phyloP scores from a whole-genome alignment of 2,113 vertebrate genomes.

The Manacus vitellinus region DNA sequence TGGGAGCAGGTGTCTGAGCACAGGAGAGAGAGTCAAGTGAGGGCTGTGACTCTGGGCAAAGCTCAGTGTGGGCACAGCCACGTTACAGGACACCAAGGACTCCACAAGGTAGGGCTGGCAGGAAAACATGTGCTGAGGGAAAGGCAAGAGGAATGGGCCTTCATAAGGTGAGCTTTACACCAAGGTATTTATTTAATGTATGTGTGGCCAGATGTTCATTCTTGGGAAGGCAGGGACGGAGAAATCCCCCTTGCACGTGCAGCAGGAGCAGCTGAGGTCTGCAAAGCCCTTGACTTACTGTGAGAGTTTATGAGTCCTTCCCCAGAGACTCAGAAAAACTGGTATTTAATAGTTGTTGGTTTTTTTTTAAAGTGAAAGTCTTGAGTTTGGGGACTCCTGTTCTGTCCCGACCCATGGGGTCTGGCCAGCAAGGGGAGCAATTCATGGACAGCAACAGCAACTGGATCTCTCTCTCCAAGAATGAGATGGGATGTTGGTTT shows the following conservation, averaged over 20 bases:
- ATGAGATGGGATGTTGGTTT: background rate
- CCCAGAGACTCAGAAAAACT: background rate
- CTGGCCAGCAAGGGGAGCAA: background rate
- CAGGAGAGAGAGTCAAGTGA: background rate
- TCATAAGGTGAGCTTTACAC: background rate
- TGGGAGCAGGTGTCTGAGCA: background rate
- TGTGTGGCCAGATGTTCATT: background rate
- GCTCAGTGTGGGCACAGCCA: background rate
- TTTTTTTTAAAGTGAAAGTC: background rate
- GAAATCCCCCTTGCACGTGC: background rate
- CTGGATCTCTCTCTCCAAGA: background rate
- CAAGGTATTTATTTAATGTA: background rate
- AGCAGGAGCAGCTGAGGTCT: background rate
- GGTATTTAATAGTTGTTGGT: background rate
- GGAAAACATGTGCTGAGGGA: background rate
- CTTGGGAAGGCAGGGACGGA: background rate
- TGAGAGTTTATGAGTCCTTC: background rate
- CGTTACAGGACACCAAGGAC: background rate
- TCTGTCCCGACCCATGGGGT: background rate
- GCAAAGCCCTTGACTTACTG: background rate
- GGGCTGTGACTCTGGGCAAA: background rate
- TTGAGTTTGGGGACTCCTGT: too few species aligned
- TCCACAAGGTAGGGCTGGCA: rapidly evolving
- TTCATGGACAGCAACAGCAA: background rate
- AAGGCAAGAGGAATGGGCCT: background rate